A percentile compares a stretch with the other conserved stretches of the same genome.
Evolutionary conservation across 2,888 invertebrate genomes (phyloP).

Genomic region (Yponomeuta cagnagella): DNA sequence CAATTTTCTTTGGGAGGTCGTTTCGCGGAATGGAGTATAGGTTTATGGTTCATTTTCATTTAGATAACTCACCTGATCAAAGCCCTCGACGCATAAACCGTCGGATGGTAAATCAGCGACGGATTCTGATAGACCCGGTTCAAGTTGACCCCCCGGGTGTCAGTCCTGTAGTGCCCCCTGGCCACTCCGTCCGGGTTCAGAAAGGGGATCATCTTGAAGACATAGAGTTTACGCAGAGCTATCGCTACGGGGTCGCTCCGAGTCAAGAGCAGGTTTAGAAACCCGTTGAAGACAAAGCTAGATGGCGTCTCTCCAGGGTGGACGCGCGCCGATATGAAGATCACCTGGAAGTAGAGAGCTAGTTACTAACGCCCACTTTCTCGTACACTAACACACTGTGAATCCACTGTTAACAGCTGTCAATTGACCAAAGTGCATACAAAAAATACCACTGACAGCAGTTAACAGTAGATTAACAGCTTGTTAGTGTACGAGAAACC

Average conservation of each 20-base stretch:
- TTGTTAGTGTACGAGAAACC: no score
- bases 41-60: neutral
- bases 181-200: conserved; percentile 94
- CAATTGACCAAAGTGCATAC: no score
- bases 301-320: conserved; percentile 96
- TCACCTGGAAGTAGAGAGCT: conserved; percentile 70
- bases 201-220: conserved; percentile 94
- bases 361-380: no score
- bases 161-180: conserved; percentile 89
- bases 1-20: no score
- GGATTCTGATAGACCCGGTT: conserved; percentile 92
- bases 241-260: conserved; percentile 85
- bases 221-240: conserved; percentile 82
- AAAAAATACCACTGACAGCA: no score
- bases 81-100: conserved; percentile 89
- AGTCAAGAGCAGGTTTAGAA: conserved; percentile 85
- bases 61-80: conserved; percentile 74
- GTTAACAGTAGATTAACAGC: no score
- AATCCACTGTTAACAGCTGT: no score
- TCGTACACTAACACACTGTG: no score
- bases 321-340: conserved; percentile 91
- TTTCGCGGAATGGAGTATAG: no score
- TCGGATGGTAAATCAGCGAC: conserved; percentile 83
- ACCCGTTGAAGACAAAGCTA: conserved; percentile 92
- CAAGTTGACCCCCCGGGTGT: conserved; percentile 90